Evolutionary conservation across 1,140 invertebrate species (phyloP).

Genomic region (Spodoptera frugiperda): DNA sequence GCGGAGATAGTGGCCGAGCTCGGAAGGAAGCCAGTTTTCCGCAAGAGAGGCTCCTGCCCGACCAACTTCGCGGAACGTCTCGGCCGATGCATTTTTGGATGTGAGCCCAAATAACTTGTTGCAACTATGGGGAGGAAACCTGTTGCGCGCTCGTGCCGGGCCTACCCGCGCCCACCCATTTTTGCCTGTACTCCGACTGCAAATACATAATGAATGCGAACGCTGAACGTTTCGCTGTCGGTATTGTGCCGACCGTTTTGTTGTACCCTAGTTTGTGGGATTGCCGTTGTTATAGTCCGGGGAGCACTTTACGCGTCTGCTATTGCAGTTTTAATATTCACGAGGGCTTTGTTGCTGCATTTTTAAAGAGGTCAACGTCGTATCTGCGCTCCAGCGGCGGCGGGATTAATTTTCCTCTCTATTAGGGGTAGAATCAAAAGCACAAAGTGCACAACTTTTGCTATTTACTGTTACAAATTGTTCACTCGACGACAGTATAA

Average conservation of each 20-base stretch:
- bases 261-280: slow-evolving; percentile 61
- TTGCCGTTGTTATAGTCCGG: slow-evolving; percentile 62
- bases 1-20: slow-evolving; percentile 15
- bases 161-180: slow-evolving; percentile 71
- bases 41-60: slow-evolving; percentile 50
- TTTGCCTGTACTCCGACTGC: slow-evolving; percentile 68
- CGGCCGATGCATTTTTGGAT: slow-evolving; percentile 84
- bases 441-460: background rate
- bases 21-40: slow-evolving; percentile 60
- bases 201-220: slow-evolving; percentile 83
- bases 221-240: slow-evolving; percentile 65
- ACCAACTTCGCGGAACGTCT: slow-evolving; percentile 61
- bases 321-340: slow-evolving; percentile 48
- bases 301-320: slow-evolving; percentile 51
- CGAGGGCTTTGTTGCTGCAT: slow-evolving; percentile 59
- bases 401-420: slow-evolving; percentile 38
- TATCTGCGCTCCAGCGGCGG: slow-evolving; percentile 19
- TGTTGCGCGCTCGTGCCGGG: slow-evolving; percentile 70
- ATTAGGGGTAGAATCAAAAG: slow-evolving; percentile 4
- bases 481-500: background rate
- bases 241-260: slow-evolving; percentile 57
- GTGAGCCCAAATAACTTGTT: slow-evolving; percentile 82
- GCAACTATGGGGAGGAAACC: slow-evolving; percentile 67
- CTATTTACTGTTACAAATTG: background rate
- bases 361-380: slow-evolving; percentile 63